Percentiles rank a stretch among this genome's conserved stretches.
Evolutionary conservation across 1,140 invertebrate genomes (phyloP).

Genomic region (Rhizoglyphus robini): DNA sequence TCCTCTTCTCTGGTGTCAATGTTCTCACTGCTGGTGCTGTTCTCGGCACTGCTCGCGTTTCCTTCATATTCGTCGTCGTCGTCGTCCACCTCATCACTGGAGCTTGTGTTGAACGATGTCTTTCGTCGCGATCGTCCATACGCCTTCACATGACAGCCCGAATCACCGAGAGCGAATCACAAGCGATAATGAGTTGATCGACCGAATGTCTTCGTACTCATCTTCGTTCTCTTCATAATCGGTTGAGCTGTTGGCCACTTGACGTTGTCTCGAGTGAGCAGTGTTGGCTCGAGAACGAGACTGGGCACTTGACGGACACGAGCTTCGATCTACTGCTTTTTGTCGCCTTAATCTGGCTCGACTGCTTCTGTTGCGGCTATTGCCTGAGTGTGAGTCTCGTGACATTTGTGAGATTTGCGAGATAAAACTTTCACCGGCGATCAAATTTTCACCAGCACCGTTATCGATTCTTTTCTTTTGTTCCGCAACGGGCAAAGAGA

Average conservation of each 20-base stretch:
- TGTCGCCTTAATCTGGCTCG: neutral
- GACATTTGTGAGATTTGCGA: neutral
- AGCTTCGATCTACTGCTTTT: constrained; percentile 1
- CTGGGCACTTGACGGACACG: neutral
- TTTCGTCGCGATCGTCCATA: constrained; percentile 7
- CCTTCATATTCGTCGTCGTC: constrained; percentile 2
- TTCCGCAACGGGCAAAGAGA: constrained; percentile 16
- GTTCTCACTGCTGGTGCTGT: neutral
- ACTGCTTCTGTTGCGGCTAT: neutral
- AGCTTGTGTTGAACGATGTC: neutral
- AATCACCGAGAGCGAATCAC: neutral
- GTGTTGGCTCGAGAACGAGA: neutral
- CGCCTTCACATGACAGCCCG: neutral
- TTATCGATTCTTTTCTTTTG: neutral
- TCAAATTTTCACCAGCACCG: neutral
- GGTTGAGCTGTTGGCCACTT: neutral
- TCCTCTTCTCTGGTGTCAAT: too few species aligned
- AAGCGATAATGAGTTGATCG: neutral
- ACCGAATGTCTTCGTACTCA: neutral
- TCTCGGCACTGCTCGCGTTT: neutral
- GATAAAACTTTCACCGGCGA: neutral
- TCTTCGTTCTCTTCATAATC: constrained; percentile 13
- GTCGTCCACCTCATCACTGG: neutral
- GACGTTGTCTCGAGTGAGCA: neutral
- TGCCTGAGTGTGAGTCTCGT: neutral